Conservation (phyloP, 2,888 invertebrate species). For the Phymatocera aterrima region DNA sequence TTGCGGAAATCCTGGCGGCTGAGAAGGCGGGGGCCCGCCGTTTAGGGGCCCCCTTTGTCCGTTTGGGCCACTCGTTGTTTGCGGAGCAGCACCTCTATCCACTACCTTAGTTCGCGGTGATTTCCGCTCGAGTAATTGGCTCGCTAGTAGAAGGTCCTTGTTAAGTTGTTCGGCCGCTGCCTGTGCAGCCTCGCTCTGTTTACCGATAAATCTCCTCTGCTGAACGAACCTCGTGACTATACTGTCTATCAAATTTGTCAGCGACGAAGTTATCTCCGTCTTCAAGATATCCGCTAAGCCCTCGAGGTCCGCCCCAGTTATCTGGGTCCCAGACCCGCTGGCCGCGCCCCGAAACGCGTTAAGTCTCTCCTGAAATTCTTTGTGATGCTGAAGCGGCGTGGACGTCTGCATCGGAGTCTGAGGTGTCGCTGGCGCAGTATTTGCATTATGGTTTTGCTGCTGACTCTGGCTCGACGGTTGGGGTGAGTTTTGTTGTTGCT, state of each 20-base stretch:
- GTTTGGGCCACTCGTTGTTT: conserved; percentile 74
- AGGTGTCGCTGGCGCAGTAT: conserved; percentile 68
- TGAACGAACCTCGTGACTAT: conserved; percentile 91
- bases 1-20: conserved; percentile 78
- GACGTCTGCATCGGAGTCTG: conserved; percentile 73
- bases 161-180: conserved; percentile 90
- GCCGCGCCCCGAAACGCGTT: conserved; percentile 85
- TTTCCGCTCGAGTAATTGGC: conserved; percentile 88
- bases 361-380: conserved; percentile 86
- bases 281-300: conserved; percentile 94
- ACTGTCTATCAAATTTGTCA: conserved; percentile 91
- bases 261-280: conserved; percentile 90
- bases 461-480: conserved; percentile 72
- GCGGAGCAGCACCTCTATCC: conserved; percentile 79
- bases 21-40: conserved; percentile 73
- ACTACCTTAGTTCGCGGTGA: conserved; percentile 88
- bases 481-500: conserved; percentile 71
- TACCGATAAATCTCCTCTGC: conserved; percentile 85
- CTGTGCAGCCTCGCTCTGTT: conserved; percentile 87
- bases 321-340: conserved; percentile 80
- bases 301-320: conserved; percentile 88
- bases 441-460: conserved; percentile 61
- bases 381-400: conserved; percentile 75
- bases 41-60: conserved; percentile 73
- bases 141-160: conserved; percentile 89